A percentile compares a stretch with the other conserved stretches of the same genome.
Conservation (phyloP, 2,888 invertebrate genomes). For the Nycteola revayana region DNA sequence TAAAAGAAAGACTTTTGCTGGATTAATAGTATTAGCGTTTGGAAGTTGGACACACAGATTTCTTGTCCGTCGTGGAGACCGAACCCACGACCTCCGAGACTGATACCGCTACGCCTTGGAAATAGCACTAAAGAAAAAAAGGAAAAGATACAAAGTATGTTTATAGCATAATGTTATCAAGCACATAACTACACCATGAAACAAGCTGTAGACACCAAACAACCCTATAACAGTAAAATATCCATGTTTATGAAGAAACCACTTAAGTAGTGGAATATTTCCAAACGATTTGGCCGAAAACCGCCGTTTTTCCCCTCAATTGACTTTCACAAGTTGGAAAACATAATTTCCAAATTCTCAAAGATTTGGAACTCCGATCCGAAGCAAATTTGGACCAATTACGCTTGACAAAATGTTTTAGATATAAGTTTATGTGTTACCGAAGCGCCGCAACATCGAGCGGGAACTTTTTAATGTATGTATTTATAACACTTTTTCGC, state of each 20-base stretch:
- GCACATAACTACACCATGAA: too few relatives aligned
- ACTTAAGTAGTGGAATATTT: not conserved
- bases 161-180: too few relatives aligned
- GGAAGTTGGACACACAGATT: too few relatives aligned
- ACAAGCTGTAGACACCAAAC: too few relatives aligned
- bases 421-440: constrained; percentile 17
- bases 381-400: constrained; percentile 25
- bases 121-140: too few relatives aligned
- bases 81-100: too few relatives aligned
- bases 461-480: constrained; percentile 18
- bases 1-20: too few relatives aligned
- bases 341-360: constrained; percentile 18
- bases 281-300: not conserved
- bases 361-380: constrained; percentile 23
- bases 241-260: not conserved
- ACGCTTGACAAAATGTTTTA: constrained; percentile 27
- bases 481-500: constrained; percentile 3
- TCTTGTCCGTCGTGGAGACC: too few relatives aligned
- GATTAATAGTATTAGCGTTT: too few relatives aligned
- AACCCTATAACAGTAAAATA: too few relatives aligned
- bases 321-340: not conserved
- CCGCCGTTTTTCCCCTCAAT: not conserved
- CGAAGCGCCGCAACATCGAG: constrained; percentile 20
- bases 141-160: too few relatives aligned
- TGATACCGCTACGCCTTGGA: too few relatives aligned